Evolutionary conservation across 2,888 invertebrate species (phyloP), one percentile per base, ranked within the genome.

Genomic region (Eristalinus aeneus): DNA sequence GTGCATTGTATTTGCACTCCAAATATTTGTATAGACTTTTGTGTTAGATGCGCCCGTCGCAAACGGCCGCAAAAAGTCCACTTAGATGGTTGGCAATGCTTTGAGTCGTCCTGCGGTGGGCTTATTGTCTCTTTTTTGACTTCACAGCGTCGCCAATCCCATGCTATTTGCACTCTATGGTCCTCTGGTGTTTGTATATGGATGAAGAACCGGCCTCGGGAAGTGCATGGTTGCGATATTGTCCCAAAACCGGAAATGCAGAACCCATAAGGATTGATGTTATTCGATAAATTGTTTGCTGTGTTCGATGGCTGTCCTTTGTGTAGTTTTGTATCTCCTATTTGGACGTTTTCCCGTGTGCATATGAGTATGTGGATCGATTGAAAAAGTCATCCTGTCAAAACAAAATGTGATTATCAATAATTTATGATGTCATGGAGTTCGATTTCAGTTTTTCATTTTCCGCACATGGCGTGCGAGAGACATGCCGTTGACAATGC

Each of bases 341-440:
- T 81, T 85, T 85, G 72, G 23, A 81, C 58, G 65, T 61, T 72
- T 72, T 79, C 67, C 22, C 46, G n/a, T 64, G 22, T 72, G 31
- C 64, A 32, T 36, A 16, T 61, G 22, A 68, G 54, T 72, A 36
- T 71, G 54, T 73, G 65, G 65, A 81, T 64, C 86, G 86, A 86
- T 83, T 83, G 78, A 72, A 83, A 86, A 76, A 85, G 84, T 88
- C 85, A 88, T 90, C 89, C 91, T 92, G 92, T 92, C 92, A 92
- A 91, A 92, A 92, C 91, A 92, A 90, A 91, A 91, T 91, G 91
- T 90, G 92, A 92, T 92, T 92, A 92, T 91, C 90, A 91, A 91
- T 92, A 92, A 92, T 92, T 92, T 92, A 92, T 92, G 92, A 92
- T 92, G 91, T 91, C 91, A 91, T 89, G 90, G 89, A 89, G 89